A percentile compares a stretch with the other conserved stretches of the same genome.
Conservation (phyloP, 2,888 invertebrate genomes). For the Notodonta dromedarius region DNA sequence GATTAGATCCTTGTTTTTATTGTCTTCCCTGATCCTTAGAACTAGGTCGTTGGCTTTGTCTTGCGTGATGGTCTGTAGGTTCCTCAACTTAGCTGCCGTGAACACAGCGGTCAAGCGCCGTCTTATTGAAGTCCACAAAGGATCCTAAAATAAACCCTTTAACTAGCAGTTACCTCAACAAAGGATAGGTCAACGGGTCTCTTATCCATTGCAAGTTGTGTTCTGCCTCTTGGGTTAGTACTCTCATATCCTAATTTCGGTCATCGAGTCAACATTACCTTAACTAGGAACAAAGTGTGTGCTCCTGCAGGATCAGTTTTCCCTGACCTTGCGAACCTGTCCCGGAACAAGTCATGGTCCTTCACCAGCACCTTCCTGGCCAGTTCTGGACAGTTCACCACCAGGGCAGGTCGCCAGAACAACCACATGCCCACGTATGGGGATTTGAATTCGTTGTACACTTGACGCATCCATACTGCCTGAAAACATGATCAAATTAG, state of each 20-base stretch:
- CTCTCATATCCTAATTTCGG: no score
- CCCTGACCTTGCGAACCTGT: conserved; percentile 55
- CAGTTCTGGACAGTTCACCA: conserved; percentile 60
- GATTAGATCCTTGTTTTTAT: conserved; percentile 12
- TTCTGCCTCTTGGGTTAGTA: no score
- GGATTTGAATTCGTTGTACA: conserved; percentile 44
- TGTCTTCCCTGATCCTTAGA: conserved; percentile 33
- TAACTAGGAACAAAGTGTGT: conserved; percentile 55
- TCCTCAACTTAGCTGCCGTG: conserved; percentile 46
- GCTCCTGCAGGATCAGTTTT: conserved; percentile 56
- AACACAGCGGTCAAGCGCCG: conserved; percentile 46
- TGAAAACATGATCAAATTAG: conserved; percentile 18
- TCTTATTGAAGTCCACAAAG: conserved; percentile 49
- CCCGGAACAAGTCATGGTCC: conserved; percentile 57
- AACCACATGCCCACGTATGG: conserved; percentile 67
- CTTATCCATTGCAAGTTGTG: no score
- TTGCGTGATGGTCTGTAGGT: conserved; percentile 28
- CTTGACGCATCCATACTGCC: conserved; percentile 53
- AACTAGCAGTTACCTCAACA: no score
- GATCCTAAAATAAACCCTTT: conserved; percentile 41
- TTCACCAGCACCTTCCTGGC: conserved; percentile 58
- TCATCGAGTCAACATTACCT: conserved; percentile 41
- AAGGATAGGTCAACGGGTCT: no score
- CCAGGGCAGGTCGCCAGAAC: conserved; percentile 63
- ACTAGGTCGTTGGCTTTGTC: conserved; percentile 44